Base-by-base conservation (phyloP, 2,888 invertebrate species). In the Autographa gamma region DNA sequence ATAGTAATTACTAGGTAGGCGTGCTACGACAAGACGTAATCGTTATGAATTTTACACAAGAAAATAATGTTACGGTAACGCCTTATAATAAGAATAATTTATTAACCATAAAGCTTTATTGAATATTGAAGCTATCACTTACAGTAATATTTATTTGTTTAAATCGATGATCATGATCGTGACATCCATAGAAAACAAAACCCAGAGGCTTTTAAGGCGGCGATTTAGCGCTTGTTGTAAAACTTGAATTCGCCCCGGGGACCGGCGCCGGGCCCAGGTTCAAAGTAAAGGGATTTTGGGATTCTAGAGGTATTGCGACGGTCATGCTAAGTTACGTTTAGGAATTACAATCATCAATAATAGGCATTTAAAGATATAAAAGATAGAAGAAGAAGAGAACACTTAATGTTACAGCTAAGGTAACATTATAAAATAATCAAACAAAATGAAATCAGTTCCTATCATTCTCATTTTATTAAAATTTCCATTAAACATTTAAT, bases 181-280 rank as follows among this genome's bases (percentile, higher is more conserved):
- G 43, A 71, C 58, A 63, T 63, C 60, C 31, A 68, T 69, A 71
- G 66, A 64, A 66, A 63, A 66, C 54, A 56, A 62, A 34, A 56
- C 38, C 60, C 66, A 72, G 63, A 60, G 60, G 63, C 54, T 14
- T 56, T 58, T 32, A 31, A 41, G 68, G n/a, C 4, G 32, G 34
- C 58, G 65, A 11, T 62, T 69, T 68, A 52, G 38, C 31, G 65
- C 56, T 41, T 38, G 63, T 65, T 73, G 59, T 64, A 56, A 68
- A 66, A 74, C 60, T 64, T 66, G 73, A 79, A 71, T 61, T 56
- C n/a, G 61, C 76, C 66, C 71, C 13, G 38, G 68, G 68, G 82
- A 76, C 56, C 54, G 32, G 41, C 19, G 56, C 31, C 59, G 56
- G 59, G 64, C 73, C 61, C 60, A 58, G 63, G 68, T 63, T 71